Conservation (phyloP, 1,140 invertebrate genomes). For the Bombus turneri region DNA sequence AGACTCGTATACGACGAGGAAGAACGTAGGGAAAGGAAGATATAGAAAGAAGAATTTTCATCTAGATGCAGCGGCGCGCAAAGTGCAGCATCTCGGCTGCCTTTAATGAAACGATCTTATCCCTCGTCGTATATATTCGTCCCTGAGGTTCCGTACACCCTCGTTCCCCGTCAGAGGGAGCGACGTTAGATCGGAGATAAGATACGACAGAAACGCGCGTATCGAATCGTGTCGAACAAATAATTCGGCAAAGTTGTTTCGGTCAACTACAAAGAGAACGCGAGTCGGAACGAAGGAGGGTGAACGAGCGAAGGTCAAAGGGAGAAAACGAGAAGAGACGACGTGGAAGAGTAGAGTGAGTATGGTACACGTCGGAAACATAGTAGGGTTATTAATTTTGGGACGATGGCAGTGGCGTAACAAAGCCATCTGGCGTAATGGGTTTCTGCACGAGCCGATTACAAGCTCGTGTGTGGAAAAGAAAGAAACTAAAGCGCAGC, state of each 20-base stretch:
- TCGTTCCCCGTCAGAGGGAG: conserved; percentile 28
- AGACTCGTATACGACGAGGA: background rate
- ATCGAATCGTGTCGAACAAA: conserved; percentile 68
- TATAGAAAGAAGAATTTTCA: background rate
- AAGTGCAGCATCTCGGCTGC: conserved; percentile 10
- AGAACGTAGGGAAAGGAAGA: too few relatives aligned
- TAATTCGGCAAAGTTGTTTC: conserved; percentile 64
- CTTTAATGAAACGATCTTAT: conserved; percentile 46
- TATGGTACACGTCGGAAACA: conserved; percentile 44
- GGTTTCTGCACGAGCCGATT: conserved; percentile 61
- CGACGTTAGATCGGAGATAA: conserved; percentile 64
- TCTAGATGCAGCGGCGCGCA: background rate
- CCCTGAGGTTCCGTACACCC: conserved; percentile 7
- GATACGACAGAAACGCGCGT: conserved; percentile 64
- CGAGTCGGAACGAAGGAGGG: background rate
- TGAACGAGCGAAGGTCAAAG: background rate
- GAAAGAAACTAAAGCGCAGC: background rate
- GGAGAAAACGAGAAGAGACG: conserved; percentile 5
- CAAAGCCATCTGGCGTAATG: conserved; percentile 69
- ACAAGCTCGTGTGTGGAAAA: conserved; percentile 44
- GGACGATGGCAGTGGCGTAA: conserved; percentile 60
- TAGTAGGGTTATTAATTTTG: conserved; percentile 67
- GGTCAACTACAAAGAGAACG: conserved; percentile 42
- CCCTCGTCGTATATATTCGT: conserved; percentile 14
- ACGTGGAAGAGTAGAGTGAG: background rate